Evolutionary conservation across 2,797 vertebrate species (phyloP), one percentile per base, ranked within the genome.

Genomic region (Liparis tanakae): DNA sequence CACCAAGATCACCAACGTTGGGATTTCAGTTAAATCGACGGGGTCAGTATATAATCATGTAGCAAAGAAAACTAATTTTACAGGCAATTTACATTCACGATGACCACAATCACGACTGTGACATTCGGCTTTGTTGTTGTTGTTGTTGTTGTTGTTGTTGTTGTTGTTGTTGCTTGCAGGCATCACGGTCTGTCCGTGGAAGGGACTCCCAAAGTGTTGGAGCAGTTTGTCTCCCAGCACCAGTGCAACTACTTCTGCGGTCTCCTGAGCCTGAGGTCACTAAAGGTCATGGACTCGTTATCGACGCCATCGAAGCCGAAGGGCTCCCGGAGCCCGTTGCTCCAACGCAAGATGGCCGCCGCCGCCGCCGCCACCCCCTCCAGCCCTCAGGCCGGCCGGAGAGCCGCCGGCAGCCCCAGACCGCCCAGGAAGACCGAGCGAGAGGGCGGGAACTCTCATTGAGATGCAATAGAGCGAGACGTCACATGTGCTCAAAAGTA

Each of bases 181-280:
- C 96, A 97, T 92, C 97, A 97, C 76, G 96, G 96, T 60, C 93
- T 99, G 69, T 93, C 96, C 65, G 89, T 96, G 13, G 95, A 95
- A 85, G 96, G 95, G 6, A 94, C 91, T 74, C 96, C 96, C 0
- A 92, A 92, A 44, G 87, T 97, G 65, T 94, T 99, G 77, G 96
- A 98, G 87, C 95, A 96, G 57, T 99, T 99, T 25, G 79, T 82
- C 0, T 76, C 89, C 0, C 61, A 91, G 62, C 98, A 99, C 87
- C 95, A 93, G 78, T 99, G 98, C 83, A 98, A 96, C 89, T 92
- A 22, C 86, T 98, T 95, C 89, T 99, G 98, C 73, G 95, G 94
- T 74, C 93, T 96, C 59, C 94, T 99, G 63, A 91, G 93, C 61
- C 91, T 99, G 72, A 90, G 86, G 50, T 85, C 94, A 30, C 89